phyloP scores from a whole-genome alignment of 2,797 vertebrate genomes.

The Limnodromus scolopaceus region DNA sequence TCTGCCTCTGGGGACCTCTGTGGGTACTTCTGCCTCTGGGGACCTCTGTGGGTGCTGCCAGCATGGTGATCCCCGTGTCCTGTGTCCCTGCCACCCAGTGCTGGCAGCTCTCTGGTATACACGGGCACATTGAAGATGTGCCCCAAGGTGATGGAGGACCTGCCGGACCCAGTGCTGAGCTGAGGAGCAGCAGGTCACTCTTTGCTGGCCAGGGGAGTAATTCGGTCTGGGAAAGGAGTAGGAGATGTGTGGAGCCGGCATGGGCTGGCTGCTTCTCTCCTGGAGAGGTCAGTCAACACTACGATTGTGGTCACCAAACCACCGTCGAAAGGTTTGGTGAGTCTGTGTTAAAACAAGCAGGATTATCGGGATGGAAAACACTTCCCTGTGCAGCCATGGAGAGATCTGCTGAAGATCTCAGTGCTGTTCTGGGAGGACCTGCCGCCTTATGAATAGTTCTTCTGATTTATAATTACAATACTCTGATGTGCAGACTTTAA shows the following conservation, averaged over 20 bases:
- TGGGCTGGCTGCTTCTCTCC: background rate
- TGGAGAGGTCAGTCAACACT: background rate
- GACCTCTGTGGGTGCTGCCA: background rate
- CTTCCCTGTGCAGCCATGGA: background rate
- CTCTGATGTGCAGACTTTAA: background rate
- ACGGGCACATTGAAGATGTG: background rate
- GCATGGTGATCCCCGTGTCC: rapidly evolving
- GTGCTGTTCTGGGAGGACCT: background rate
- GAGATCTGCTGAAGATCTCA: background rate
- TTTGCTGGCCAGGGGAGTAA: background rate
- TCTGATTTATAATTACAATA: background rate
- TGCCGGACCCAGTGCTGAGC: background rate
- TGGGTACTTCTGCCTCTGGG: background rate
- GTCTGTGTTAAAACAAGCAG: background rate
- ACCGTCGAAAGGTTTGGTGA: background rate
- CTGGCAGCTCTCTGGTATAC: background rate
- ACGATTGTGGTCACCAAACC: too few relatives aligned
- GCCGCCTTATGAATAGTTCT: background rate
- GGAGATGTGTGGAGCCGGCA: background rate
- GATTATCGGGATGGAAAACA: background rate
- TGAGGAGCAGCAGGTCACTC: rapidly evolving
- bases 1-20: background rate
- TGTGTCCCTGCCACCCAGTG: rapidly evolving
- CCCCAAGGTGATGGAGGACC: background rate
- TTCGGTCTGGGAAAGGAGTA: background rate